phyloP scores from a whole-genome alignment of 2,888 invertebrate species.

The Hyposoter didymator region DNA sequence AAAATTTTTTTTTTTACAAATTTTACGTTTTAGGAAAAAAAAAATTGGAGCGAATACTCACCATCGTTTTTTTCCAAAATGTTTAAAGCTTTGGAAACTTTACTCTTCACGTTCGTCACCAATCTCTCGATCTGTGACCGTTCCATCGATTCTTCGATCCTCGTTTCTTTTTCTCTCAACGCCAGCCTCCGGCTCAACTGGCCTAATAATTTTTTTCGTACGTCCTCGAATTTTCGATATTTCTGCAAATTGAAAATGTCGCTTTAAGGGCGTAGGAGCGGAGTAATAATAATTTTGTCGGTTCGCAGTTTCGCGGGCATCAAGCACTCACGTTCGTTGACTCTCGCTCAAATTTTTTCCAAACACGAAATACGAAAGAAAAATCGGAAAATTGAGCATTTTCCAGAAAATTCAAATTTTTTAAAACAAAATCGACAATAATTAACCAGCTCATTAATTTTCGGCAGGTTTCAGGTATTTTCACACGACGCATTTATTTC shows the following conservation, averaged over 20 bases:
- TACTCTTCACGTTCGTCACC: slow-evolving; percentile 86
- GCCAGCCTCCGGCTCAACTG: slow-evolving; percentile 84
- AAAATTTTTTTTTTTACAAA: background rate
- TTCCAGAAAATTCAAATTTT: no score
- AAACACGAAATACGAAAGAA: no score
- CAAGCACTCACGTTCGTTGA: no score
- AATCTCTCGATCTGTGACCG: slow-evolving; percentile 84
- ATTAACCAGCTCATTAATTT: no score
- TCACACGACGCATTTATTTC: no score
- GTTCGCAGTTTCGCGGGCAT: no score
- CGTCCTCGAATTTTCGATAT: slow-evolving; percentile 85
- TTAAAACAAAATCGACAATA: no score
- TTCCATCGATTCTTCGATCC: slow-evolving; percentile 77
- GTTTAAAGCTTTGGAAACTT: slow-evolving; percentile 85
- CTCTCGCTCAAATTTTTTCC: no score
- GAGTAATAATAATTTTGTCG: background rate
- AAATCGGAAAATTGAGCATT: no score
- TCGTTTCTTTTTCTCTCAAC: slow-evolving; percentile 74
- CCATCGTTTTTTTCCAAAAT: slow-evolving; percentile 73
- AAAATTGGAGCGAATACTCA: slow-evolving; percentile 33
- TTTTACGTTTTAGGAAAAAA: background rate
- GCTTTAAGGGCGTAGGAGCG: background rate
- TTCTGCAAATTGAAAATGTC: slow-evolving; percentile 83
- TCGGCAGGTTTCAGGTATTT: no score
- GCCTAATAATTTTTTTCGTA: slow-evolving; percentile 84